Percentiles rank a stretch among this genome's conserved stretches.
Conservation (phyloP, 1,140 invertebrate genomes). For the Brachionus calyciflorus region DNA sequence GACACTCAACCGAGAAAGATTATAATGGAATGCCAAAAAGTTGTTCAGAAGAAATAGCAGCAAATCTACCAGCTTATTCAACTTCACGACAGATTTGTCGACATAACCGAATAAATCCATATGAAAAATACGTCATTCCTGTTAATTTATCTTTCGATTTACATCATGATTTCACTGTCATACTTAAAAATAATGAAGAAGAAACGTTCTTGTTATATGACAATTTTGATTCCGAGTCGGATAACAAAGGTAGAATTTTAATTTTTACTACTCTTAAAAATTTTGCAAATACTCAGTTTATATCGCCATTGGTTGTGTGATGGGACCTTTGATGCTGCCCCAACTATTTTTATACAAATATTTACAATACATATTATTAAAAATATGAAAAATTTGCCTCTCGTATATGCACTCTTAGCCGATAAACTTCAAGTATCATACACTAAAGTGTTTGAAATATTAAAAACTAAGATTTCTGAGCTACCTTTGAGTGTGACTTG, state of each 20-base stretch:
- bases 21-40: constrained; percentile 16
- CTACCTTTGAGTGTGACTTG: background rate
- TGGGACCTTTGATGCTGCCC: background rate
- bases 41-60: background rate
- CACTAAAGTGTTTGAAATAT: background rate
- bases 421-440: background rate
- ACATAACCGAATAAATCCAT: background rate
- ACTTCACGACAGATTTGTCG: constrained; percentile 6
- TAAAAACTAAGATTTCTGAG: background rate
- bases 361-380: background rate
- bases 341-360: background rate
- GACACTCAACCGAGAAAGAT: constrained; percentile 20
- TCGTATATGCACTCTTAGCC: background rate
- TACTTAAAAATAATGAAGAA: background rate
- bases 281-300: background rate
- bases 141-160: background rate
- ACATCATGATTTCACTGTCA: background rate
- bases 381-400: background rate
- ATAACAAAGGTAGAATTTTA: background rate
- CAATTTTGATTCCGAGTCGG: background rate
- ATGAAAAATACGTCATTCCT: background rate
- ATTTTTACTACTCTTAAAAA: constrained; percentile 1
- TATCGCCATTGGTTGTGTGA: constrained; percentile 14
- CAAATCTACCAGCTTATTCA: constrained; percentile 22
- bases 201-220: background rate